phyloP scores from a whole-genome alignment of 2,888 invertebrate genomes.

The Eristalinus sepulchralis region DNA sequence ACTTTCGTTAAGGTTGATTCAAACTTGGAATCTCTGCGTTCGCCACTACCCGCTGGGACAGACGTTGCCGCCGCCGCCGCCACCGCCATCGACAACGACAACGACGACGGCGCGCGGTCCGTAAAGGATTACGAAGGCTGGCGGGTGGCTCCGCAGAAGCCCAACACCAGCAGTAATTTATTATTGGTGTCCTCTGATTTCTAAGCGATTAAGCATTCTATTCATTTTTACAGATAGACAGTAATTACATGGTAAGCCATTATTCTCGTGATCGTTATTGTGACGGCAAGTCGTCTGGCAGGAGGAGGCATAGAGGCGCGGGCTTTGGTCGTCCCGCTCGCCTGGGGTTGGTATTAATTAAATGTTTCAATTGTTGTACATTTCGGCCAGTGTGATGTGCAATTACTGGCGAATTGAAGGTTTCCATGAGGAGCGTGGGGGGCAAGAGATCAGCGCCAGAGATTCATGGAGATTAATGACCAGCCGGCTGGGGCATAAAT shows the following conservation, averaged over 20 bases:
- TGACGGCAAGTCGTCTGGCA: constrained; percentile 23
- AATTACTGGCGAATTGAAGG: constrained; percentile 17
- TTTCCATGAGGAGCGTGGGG: not conserved
- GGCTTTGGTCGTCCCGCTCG: not conserved
- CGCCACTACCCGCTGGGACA: not conserved
- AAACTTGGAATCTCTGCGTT: constrained; percentile 58
- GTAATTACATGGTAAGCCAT: constrained; percentile 71
- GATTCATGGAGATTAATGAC: constrained; percentile 69
- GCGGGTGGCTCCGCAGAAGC: constrained; percentile 13
- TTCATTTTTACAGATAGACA: constrained; percentile 71
- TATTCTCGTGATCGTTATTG: constrained; percentile 68
- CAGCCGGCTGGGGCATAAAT: constrained; percentile 53
- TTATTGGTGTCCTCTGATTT: constrained; percentile 71
- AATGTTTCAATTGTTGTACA: constrained; percentile 69
- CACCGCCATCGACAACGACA: not conserved
- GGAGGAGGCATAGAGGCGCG: not conserved
- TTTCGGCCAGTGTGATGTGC: constrained; percentile 55
- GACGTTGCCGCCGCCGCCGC: not conserved
- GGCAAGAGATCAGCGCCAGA: constrained; percentile 28
- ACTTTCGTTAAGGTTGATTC: constrained; percentile 71
- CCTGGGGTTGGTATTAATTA: constrained; percentile 68
- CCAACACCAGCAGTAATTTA: constrained; percentile 66
- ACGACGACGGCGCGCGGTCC: not conserved
- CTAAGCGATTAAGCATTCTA: constrained; percentile 71
- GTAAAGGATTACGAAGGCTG: constrained; percentile 38